Conservation (phyloP, 1,140 invertebrate species). For the Temnothorax longispinosus region DNA sequence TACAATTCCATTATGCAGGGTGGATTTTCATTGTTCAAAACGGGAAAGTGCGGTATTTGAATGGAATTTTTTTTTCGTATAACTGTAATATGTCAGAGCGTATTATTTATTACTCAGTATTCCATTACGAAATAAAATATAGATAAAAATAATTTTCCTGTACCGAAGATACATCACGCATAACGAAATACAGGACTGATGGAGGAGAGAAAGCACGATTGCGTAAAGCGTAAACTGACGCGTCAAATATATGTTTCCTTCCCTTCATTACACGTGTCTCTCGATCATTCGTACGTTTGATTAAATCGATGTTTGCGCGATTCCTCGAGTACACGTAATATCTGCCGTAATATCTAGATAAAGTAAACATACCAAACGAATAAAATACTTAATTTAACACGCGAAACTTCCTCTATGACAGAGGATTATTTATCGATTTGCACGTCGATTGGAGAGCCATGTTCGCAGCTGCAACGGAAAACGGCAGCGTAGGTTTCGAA, state of each 20-base stretch:
- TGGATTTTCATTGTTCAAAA: neutral
- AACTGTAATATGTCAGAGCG: neutral
- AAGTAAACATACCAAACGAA: neutral
- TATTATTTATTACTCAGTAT: neutral
- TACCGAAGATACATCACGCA: neutral
- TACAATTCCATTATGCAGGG: neutral
- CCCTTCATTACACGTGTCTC: constrained; percentile 5
- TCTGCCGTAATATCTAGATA: neutral
- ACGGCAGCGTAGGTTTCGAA: neutral
- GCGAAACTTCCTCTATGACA: neutral
- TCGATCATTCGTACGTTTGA: constrained; percentile 17
- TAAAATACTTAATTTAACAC: neutral
- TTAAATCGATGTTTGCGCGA: neutral
- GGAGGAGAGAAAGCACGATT: constrained; percentile 35
- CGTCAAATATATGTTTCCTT: constrained; percentile 38
- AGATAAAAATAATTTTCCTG: neutral
- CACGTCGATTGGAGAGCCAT: neutral
- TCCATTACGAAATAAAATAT: neutral
- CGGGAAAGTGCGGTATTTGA: neutral
- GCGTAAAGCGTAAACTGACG: constrained; percentile 1
- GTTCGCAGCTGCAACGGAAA: neutral
- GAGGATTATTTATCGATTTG: neutral
- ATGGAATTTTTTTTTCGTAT: neutral
- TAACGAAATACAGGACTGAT: constrained; percentile 12
- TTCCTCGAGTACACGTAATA: neutral